phyloP scores from a whole-genome alignment of 1,140 invertebrate genomes.

The Aphaenogaster floridana region DNA sequence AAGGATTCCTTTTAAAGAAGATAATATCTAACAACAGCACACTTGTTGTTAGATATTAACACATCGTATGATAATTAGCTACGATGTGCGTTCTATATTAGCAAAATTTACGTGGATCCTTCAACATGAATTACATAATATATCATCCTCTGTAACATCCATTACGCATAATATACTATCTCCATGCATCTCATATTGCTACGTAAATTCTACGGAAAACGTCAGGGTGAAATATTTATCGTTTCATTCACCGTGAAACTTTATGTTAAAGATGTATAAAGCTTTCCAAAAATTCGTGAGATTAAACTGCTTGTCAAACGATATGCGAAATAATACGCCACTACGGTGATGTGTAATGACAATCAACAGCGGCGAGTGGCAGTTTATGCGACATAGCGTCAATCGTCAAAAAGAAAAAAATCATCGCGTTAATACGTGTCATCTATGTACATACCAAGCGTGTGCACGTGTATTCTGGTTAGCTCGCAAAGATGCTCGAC shows the following conservation, averaged over 20 bases:
- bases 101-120: conserved; percentile 7
- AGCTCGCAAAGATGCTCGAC: neutral
- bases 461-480: neutral
- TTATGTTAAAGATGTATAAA: neutral
- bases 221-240: neutral
- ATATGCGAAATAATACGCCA: neutral
- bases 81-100: neutral
- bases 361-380: neutral
- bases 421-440: neutral
- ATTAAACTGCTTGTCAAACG: neutral
- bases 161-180: conserved; percentile 19
- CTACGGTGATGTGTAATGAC: neutral
- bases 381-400: neutral
- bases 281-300: neutral
- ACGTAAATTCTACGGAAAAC: conserved; percentile 1
- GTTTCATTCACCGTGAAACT: neutral
- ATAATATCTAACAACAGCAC: neutral
- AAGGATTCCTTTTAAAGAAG: neutral
- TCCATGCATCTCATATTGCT: neutral
- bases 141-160: conserved; percentile 19
- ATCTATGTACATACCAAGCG: neutral
- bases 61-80: conserved; percentile 11
- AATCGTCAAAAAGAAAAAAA: neutral
- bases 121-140: conserved; percentile 18
- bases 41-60: neutral